phyloP scores from a whole-genome alignment of 2,797 vertebrate genomes.

The Coregonus suidteri region DNA sequence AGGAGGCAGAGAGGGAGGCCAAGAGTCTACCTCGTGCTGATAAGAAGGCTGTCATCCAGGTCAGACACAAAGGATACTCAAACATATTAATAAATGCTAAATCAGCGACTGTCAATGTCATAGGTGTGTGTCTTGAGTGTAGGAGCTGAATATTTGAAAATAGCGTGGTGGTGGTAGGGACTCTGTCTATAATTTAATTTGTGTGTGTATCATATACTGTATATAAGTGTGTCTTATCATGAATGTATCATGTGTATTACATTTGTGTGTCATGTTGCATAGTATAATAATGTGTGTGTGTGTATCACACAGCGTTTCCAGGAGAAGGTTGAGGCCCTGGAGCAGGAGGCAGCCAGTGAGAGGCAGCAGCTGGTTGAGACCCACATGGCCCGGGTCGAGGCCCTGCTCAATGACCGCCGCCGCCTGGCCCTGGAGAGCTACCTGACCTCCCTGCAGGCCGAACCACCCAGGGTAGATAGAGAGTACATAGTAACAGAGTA shows the following conservation, averaged over 20 bases:
- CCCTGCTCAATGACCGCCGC: constrained; percentile 93
- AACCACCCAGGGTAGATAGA: constrained; percentile 83
- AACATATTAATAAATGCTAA: too few species aligned
- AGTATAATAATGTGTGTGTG: neutral
- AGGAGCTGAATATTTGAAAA: neutral
- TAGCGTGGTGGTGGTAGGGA: too few species aligned
- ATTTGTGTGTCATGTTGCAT: neutral
- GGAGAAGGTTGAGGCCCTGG: constrained; percentile 95
- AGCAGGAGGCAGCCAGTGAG: constrained; percentile 95
- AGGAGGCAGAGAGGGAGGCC: constrained; percentile 93
- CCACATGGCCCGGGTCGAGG: constrained; percentile 96
- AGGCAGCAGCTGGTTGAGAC: constrained; percentile 97
- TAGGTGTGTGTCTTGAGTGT: neutral
- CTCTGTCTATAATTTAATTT: neutral
- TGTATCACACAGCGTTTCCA: constrained; percentile 86
- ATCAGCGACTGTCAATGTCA: too few species aligned
- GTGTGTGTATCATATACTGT: neutral
- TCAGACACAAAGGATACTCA: constrained; percentile 55
- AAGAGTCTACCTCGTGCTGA: constrained; percentile 94
- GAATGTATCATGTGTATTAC: neutral
- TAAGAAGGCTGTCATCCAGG: constrained; percentile 98
- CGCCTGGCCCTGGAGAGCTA: constrained; percentile 95
- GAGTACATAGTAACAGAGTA: neutral
- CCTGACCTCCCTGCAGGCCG: constrained; percentile 90
- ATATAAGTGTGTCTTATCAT: neutral